Evolutionary conservation across 2,113 vertebrate species (phyloP).

Genomic region (Seriola aureovittata): DNA sequence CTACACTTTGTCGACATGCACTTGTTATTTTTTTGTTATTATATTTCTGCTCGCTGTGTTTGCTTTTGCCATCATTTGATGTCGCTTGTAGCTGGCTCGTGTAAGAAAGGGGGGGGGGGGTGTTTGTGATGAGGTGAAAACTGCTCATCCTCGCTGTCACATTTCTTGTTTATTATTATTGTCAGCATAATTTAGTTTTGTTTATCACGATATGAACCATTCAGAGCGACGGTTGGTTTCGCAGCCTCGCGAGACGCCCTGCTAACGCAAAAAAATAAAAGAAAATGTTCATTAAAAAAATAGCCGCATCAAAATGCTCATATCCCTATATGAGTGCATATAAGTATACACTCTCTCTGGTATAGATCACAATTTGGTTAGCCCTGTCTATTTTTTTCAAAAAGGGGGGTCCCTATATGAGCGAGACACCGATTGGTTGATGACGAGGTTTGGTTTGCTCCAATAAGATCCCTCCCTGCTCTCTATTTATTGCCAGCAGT

Average conservation of each 20-base stretch:
- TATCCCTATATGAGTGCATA: conserved; percentile 47
- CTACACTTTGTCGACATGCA: conserved; percentile 24
- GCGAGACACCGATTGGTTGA: conserved; percentile 92
- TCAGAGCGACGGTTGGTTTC: background rate
- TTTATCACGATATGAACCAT: conserved; percentile 4
- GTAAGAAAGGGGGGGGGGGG: background rate
- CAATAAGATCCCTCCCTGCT: conserved; percentile 91
- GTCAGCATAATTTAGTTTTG: background rate
- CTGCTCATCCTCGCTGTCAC: background rate
- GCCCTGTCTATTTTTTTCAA: conserved; percentile 77
- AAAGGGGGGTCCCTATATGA: conserved; percentile 90
- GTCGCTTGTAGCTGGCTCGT: conserved; percentile 12
- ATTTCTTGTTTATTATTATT: conserved; percentile 32
- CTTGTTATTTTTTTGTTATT: background rate
- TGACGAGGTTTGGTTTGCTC: conserved; percentile 94
- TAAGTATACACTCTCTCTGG: conserved; percentile 68
- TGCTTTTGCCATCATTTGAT: conserved; percentile 11
- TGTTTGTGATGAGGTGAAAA: conserved; percentile 21
- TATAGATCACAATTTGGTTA: conserved; percentile 88
- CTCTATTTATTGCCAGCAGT: conserved; percentile 99
- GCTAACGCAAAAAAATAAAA: background rate
- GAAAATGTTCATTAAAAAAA: conserved; percentile 3
- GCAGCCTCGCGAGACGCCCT: conserved; percentile 7
- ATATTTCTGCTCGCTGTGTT: background rate
- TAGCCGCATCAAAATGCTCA: conserved; percentile 39